These are phyloP conservation scores for Meriones unguiculatus DNA, from an alignment of 2,113 vertebrate genomes.

Conservation along the genomic window DNA sequence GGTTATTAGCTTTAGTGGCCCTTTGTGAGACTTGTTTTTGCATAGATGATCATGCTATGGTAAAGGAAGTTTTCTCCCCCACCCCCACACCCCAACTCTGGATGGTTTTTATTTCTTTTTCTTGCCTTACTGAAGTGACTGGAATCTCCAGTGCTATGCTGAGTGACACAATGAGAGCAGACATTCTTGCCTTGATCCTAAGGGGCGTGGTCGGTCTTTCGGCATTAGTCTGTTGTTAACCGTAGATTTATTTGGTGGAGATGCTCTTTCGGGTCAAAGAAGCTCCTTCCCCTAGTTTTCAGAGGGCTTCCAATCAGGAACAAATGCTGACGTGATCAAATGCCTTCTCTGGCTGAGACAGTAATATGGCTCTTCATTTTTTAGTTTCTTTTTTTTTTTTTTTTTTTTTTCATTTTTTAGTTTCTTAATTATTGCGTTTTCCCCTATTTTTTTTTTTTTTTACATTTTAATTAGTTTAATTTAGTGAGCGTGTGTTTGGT, in stretches of 20 bases:
- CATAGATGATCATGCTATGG: background rate
- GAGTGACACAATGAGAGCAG: background rate
- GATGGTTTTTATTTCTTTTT: slow-evolving; percentile 24
- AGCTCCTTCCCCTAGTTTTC: background rate
- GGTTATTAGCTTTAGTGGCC: background rate
- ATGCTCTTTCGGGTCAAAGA: background rate
- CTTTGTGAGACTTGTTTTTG: slow-evolving; percentile 39
- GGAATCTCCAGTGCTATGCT: background rate
- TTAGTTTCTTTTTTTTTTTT: background rate
- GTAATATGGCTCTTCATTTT: background rate
- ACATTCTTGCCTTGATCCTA: background rate
- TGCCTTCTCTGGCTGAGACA: background rate
- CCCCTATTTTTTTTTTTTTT: too few species aligned
- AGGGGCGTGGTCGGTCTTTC: background rate
- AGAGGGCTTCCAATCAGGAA: slow-evolving; percentile 34
- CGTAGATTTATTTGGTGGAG: background rate
- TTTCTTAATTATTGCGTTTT: background rate
- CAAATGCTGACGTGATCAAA: background rate
- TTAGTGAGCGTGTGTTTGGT: background rate
- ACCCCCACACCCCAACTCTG: background rate
- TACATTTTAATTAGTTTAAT: background rate
- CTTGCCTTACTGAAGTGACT: background rate
- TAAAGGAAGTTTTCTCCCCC: slow-evolving; percentile 36
- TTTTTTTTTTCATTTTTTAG: background rate
- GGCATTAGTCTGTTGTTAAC: background rate